Conservation (phyloP, 2,888 invertebrate genomes). For the Dusona sp. region DNA sequence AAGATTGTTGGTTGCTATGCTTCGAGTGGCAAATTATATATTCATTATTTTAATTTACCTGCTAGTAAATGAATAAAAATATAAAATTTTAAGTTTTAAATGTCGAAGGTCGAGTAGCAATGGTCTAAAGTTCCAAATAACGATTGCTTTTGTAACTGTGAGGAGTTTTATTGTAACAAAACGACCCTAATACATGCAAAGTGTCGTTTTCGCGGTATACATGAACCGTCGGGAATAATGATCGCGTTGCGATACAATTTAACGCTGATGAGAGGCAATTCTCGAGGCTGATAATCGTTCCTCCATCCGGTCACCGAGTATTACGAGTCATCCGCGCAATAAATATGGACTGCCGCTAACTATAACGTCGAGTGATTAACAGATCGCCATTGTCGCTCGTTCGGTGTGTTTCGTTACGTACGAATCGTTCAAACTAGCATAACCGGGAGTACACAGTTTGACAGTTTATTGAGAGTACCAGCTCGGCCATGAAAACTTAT, state of each 20-base stretch:
- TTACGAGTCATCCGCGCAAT: slow-evolving; percentile 73
- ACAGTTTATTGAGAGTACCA: slow-evolving; percentile 29
- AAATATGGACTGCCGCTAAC: slow-evolving; percentile 74
- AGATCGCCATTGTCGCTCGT: slow-evolving; percentile 36
- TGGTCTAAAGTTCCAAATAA: slow-evolving; percentile 41
- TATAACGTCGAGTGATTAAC: slow-evolving; percentile 69
- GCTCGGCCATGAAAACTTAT: slow-evolving; percentile 62
- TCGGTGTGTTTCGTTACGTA: slow-evolving; percentile 38
- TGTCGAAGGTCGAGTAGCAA: not conserved
- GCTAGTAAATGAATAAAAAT: not conserved
- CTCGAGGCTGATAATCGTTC: slow-evolving; percentile 74
- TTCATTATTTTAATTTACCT: not conserved
- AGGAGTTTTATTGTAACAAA: slow-evolving; percentile 12
- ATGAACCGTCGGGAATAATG: slow-evolving; percentile 58
- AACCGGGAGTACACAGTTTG: slow-evolving; percentile 39
- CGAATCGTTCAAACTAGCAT: slow-evolving; percentile 30
- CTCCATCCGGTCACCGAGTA: slow-evolving; percentile 70
- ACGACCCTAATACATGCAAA: slow-evolving; percentile 3
- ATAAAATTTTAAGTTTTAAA: not conserved
- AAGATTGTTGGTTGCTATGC: not conserved
- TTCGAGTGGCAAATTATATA: not conserved
- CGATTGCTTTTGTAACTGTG: slow-evolving; percentile 1
- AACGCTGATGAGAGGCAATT: slow-evolving; percentile 76
- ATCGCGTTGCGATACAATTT: slow-evolving; percentile 71
- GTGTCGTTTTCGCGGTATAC: slow-evolving; percentile 33